A percentile compares a stretch with the other conserved stretches of the same genome.
Evolutionary conservation across 2,888 invertebrate genomes (phyloP).

Genomic region (Diogma glabrata): DNA sequence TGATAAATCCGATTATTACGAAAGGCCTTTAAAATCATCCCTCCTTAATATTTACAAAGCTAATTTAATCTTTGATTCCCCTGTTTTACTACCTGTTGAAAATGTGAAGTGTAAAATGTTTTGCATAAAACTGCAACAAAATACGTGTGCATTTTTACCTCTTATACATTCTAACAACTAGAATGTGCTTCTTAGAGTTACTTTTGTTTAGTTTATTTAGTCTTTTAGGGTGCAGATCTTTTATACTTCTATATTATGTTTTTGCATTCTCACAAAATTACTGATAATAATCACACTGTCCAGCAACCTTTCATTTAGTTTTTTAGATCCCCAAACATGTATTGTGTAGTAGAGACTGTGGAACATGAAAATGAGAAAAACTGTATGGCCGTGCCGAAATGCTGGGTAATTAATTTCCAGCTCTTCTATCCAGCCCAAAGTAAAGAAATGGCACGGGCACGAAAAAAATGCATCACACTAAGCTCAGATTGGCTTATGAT

Average conservation of each 20-base stretch:
- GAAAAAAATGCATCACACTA: slow-evolving; percentile 1
- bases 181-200: background rate
- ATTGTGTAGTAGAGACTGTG: background rate
- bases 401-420: background rate
- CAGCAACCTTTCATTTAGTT: too few relatives aligned
- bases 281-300: too few relatives aligned
- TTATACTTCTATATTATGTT: too few relatives aligned
- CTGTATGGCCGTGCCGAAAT: slow-evolving; percentile 1
- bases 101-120: background rate
- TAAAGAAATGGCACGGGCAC: background rate
- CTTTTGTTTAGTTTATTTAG: too few relatives aligned
- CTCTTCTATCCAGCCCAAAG: background rate
- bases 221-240: too few relatives aligned
- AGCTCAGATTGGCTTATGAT: background rate
- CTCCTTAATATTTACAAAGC: background rate
- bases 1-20: background rate
- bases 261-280: too few relatives aligned
- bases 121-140: background rate
- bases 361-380: background rate
- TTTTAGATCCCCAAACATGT: too few relatives aligned
- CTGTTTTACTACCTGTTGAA: background rate
- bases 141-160: background rate
- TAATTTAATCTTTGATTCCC: background rate
- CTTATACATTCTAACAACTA: background rate
- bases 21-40: background rate